Conservation (phyloP, 2,888 invertebrate species). For the Gymnocheta viridis region DNA sequence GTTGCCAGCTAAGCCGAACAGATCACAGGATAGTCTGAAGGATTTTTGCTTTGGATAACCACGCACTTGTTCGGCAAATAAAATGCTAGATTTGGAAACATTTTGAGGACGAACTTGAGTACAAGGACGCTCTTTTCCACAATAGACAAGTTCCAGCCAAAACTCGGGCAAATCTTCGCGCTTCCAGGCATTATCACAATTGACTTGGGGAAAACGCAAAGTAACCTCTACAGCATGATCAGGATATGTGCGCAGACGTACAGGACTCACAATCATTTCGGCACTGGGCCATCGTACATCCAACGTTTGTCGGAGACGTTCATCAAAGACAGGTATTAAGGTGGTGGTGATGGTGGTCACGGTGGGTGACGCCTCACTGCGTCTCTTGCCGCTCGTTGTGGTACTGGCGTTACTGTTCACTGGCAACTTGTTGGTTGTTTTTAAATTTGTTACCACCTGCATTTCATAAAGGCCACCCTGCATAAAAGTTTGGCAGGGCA, state of each 20-base stretch:
- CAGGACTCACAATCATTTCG: constrained; percentile 87
- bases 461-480: constrained; percentile 80
- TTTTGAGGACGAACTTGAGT: constrained; percentile 83
- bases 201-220: constrained; percentile 88
- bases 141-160: constrained; percentile 90
- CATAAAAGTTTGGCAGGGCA: constrained; percentile 80
- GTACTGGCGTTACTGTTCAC: not conserved
- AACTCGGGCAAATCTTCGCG: constrained; percentile 85
- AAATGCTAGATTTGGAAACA: constrained; percentile 84
- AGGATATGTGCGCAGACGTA: constrained; percentile 91
- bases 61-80: constrained; percentile 90
- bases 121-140: constrained; percentile 89
- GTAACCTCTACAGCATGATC: constrained; percentile 88
- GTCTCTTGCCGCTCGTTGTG: not conserved
- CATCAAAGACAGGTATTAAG: constrained; percentile 77
- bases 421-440: constrained; percentile 71
- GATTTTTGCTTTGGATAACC: constrained; percentile 87
- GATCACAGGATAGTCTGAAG: constrained; percentile 88
- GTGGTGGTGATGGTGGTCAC: constrained; percentile 75
- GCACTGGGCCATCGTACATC: constrained; percentile 93
- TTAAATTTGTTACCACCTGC: constrained; percentile 78
- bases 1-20: constrained; percentile 92
- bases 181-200: constrained; percentile 83
- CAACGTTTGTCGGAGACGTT: constrained; percentile 83
- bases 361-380: constrained; percentile 32